Evolutionary conservation across 1,140 invertebrate species (phyloP).

Genomic region (Drosophila pectinifera): DNA sequence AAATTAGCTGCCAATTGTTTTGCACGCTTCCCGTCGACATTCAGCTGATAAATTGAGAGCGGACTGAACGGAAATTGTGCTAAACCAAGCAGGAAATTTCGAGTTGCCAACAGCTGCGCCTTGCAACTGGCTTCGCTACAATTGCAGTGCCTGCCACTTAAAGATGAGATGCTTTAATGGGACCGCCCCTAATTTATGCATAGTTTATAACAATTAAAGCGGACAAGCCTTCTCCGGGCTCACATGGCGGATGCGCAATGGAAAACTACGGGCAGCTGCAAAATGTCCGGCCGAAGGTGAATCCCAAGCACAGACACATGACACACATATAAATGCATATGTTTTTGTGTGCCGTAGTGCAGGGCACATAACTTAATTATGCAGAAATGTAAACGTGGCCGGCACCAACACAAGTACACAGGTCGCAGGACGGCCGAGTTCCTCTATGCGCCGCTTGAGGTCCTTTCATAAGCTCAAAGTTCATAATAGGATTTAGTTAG

Average conservation of each 20-base stretch:
- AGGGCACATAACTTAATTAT: slow-evolving; percentile 79
- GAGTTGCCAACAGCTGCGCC: slow-evolving; percentile 59
- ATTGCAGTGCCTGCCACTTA: slow-evolving; percentile 18
- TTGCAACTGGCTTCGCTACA: slow-evolving; percentile 1
- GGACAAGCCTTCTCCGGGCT: slow-evolving; percentile 26
- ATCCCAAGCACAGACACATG: slow-evolving; percentile 2
- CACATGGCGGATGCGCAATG: slow-evolving; percentile 66
- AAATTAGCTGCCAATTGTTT: slow-evolving; percentile 83
- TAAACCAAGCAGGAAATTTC: slow-evolving; percentile 77
- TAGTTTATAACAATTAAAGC: slow-evolving; percentile 78
- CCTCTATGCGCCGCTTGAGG: slow-evolving; percentile 72
- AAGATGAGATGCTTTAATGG: slow-evolving; percentile 54
- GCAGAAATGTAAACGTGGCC: slow-evolving; percentile 74
- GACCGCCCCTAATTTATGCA: slow-evolving; percentile 45
- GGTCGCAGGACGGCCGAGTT: slow-evolving; percentile 35
- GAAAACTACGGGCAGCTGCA: slow-evolving; percentile 52
- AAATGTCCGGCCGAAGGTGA: slow-evolving; percentile 51
- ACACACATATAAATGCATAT: slow-evolving; percentile 21
- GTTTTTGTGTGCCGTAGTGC: slow-evolving; percentile 43
- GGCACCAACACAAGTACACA: slow-evolving; percentile 7
- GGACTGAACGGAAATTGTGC: slow-evolving; percentile 69
- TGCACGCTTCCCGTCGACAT: slow-evolving; percentile 67
- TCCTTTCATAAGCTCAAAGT: slow-evolving; percentile 79
- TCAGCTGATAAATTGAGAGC: slow-evolving; percentile 68
- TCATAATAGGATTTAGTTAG: slow-evolving; percentile 81